phyloP scores from a whole-genome alignment of 2,888 invertebrate genomes.

The Aporophyla lueneburgensis region DNA sequence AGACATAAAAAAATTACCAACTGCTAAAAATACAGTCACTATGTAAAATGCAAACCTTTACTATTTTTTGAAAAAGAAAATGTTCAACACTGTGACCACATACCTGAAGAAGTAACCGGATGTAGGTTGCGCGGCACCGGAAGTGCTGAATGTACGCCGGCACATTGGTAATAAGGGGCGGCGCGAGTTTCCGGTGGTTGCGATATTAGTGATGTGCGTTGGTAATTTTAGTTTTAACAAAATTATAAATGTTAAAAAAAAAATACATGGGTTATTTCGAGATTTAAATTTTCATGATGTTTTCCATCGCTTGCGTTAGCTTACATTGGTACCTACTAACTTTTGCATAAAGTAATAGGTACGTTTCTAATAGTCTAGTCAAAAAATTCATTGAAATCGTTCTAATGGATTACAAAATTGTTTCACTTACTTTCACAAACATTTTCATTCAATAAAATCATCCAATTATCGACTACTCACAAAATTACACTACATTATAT shows the following conservation, averaged over 20 bases:
- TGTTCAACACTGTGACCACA: slow-evolving; percentile 58
- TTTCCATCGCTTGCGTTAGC: background rate
- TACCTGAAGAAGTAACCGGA: slow-evolving; percentile 76
- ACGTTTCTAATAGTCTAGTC: background rate
- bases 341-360: background rate
- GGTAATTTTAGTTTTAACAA: slow-evolving; percentile 1
- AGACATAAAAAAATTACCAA: background rate
- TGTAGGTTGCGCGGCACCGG: slow-evolving; percentile 75
- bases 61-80: slow-evolving; percentile 29
- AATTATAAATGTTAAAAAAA: background rate
- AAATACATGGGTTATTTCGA: background rate
- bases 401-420: background rate
- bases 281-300: background rate
- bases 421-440: background rate
- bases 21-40: background rate
- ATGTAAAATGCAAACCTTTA: slow-evolving; percentile 9
- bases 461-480: background rate
- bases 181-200: slow-evolving; percentile 71
- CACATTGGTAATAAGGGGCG: slow-evolving; percentile 81
- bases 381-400: background rate
- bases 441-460: background rate
- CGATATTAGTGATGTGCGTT: slow-evolving; percentile 44
- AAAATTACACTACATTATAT: slow-evolving; percentile 28
- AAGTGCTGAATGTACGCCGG: slow-evolving; percentile 78
- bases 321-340: background rate